Percentiles rank a stretch among this genome's conserved stretches.
Conservation (phyloP, 2,113 vertebrate species). For the Cyanistes caeruleus region DNA sequence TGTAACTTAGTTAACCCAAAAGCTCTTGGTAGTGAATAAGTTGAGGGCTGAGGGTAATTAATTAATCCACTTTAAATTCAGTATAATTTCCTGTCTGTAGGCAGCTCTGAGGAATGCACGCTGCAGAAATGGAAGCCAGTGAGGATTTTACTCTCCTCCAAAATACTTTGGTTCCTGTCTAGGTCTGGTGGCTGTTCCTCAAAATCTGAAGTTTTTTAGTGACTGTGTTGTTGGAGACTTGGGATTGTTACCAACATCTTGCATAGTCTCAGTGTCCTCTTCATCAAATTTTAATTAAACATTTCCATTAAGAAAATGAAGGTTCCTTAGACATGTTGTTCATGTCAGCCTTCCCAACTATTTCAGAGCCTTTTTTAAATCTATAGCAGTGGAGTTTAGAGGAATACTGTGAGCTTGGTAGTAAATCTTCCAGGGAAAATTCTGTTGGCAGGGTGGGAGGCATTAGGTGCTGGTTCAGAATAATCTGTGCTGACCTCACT, state of each 20-base stretch:
- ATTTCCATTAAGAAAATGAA: background rate
- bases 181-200: background rate
- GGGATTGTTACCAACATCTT: background rate
- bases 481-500: background rate
- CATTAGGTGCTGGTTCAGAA: background rate
- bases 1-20: background rate
- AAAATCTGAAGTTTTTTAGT: background rate
- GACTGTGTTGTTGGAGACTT: background rate
- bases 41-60: background rate
- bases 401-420: background rate
- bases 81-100: background rate
- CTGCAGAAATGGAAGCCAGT: background rate
- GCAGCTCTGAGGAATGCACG: background rate
- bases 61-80: constrained; percentile 16
- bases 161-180: background rate
- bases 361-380: background rate
- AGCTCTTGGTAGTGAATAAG: background rate
- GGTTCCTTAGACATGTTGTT: background rate
- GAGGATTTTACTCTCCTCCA: background rate
- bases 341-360: background rate
- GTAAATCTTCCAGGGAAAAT: background rate
- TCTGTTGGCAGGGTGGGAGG: background rate
- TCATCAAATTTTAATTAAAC: background rate
- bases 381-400: background rate
- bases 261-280: background rate